phyloP scores from a whole-genome alignment of 2,113 vertebrate genomes.

The Callipepla squamata region DNA sequence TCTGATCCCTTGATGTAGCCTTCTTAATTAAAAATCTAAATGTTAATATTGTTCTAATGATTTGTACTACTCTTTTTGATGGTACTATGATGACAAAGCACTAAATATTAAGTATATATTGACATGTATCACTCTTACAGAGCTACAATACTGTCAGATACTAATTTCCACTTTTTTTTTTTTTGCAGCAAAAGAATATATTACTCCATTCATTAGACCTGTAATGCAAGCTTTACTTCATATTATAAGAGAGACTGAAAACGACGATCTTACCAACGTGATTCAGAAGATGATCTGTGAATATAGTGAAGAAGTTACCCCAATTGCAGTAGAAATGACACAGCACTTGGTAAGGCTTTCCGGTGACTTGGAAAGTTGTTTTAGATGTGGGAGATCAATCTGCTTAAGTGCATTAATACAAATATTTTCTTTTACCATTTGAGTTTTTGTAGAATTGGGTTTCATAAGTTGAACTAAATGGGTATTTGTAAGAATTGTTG shows the following conservation, averaged over 20 bases:
- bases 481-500: not conserved
- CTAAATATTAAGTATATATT: not conserved
- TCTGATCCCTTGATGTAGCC: not conserved
- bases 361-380: not conserved
- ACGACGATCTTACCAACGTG: conserved; percentile 98
- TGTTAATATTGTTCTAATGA: not conserved
- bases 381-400: not conserved
- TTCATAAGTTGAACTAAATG: not conserved
- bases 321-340: conserved; percentile 99
- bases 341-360: conserved; percentile 91
- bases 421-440: not conserved
- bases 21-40: not conserved
- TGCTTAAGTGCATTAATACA: not conserved
- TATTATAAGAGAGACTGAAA: conserved; percentile 98
- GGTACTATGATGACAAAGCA: not conserved
- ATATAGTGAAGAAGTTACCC: conserved; percentile 98
- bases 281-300: conserved; percentile 99
- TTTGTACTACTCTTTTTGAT: not conserved
- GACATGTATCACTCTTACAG: too few species aligned
- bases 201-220: conserved; percentile 94
- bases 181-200: conserved; percentile 94
- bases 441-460: not conserved
- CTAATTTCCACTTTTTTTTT: not conserved
- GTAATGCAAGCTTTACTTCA: conserved; percentile 99
- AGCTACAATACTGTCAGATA: too few species aligned